Base-by-base conservation (phyloP, 2,113 vertebrate genomes). In the Rhinolophus ferrumequinum region DNA sequence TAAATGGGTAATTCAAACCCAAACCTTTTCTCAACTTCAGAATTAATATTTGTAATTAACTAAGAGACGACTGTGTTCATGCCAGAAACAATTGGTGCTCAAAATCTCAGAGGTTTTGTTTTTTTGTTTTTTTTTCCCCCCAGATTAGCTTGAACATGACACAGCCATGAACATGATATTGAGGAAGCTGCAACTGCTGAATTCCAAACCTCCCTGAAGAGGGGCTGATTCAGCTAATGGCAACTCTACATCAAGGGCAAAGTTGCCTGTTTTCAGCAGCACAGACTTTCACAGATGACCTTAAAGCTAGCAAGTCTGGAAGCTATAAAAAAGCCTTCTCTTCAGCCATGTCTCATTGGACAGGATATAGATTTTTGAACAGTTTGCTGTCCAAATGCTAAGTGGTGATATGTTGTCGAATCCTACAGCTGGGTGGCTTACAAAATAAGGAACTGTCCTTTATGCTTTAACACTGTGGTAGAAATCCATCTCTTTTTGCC, bases 401-500 rank as follows among this genome's bases (percentile, higher is more conserved):
- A 95, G 62, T 80, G 35, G 35, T 87, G 58, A 92, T 84, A 67
- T 89, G 72, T 77, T 80, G 86, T 92, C 38, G 58, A 96, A 77
- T 96, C 77, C 79, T 87, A 92, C 54, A 96, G 82, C 44, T 96
- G 62, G 56, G 76, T 88, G 64, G 56, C 85, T 97, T 96, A 87
- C 82, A 96, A 90, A 95, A 96, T 94, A 95, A 83, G 21, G 22
- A 94, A 83, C 47, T 93, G 30, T 93, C 81, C 22, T 92, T 96
- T 87, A 41, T 76, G 30, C 41, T 95, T 64, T 93, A 91, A 85
- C 64, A 93, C 28, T 22, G 15, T 76, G 44, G 73, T 89, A 90
- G 52, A 96, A 97, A 56, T 21, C 41, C 11, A 75, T 91, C 4
- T 89, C 66, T 92, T 47, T 94, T 90, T 81, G 62, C n/a, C 44